Percentiles rank a stretch among this genome's conserved stretches.
These are phyloP conservation scores for Cyphomyrus discorhynchus DNA, from an alignment of 2,113 vertebrate genomes.

Conservation along the genomic window DNA sequence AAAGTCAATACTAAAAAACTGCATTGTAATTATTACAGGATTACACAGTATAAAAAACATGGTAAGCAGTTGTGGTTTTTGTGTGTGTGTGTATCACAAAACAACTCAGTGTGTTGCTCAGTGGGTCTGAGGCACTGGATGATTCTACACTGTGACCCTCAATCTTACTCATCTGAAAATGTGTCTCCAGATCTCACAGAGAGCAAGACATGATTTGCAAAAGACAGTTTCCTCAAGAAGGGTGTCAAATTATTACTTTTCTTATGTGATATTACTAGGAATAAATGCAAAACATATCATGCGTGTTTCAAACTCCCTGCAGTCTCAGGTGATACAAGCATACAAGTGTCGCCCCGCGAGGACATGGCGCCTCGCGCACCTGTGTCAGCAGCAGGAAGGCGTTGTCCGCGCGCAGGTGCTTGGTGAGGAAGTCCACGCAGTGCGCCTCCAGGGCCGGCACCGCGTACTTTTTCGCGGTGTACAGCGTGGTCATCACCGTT, in stretches of 20 bases:
- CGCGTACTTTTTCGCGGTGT: constrained; percentile 75
- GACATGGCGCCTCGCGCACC: constrained; percentile 45
- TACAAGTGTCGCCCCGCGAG: not conserved
- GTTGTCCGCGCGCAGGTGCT: constrained; percentile 73
- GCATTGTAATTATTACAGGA: not conserved
- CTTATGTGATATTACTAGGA: not conserved
- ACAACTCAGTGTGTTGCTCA: not conserved
- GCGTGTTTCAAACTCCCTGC: not conserved
- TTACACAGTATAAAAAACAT: not conserved
- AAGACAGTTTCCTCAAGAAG: not conserved
- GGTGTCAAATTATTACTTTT: not conserved
- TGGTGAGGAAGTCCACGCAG: constrained; percentile 74
- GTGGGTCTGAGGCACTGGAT: not conserved
- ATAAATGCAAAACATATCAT: not conserved
- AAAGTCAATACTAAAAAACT: not conserved
- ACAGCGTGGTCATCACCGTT: constrained; percentile 89
- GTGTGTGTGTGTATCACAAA: not conserved
- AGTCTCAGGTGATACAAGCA: not conserved
- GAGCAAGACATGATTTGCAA: not conserved
- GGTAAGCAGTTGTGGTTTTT: not conserved
- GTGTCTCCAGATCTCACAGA: not conserved
- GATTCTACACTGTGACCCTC: not conserved
- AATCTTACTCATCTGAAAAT: not conserved
- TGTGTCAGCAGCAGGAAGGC: constrained; percentile 77
- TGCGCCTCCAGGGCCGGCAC: constrained; percentile 72